Base-by-base conservation (phyloP, 2,888 invertebrate genomes). In the Diplazon laetatorius region DNA sequence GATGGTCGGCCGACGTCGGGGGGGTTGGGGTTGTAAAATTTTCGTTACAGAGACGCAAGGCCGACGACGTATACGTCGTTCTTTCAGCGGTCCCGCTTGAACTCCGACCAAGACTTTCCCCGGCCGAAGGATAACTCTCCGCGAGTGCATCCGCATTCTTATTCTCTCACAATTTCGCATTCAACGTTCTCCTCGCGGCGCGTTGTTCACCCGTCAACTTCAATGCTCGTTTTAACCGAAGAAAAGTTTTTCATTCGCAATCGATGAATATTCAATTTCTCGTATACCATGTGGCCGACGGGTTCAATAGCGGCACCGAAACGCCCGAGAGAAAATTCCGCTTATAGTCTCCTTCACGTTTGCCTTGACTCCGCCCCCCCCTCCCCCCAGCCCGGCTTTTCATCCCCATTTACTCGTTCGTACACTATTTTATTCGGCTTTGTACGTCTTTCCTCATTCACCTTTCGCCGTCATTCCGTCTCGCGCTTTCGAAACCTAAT, bases 181-280 rank as follows among this genome's bases (percentile, higher is more conserved):
- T 39, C 9, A 10, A n/a, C 10, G 22, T 35, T 8, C 66, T 71
- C 63, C 8, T 52, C 62, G 25, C 66, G 35, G 20, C 39, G 48
- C 71, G 30, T 39, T 42, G 60, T 50, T 46, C n/a, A 52, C 62
- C 16, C 42, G 35, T 60, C 71, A 63, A 68, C 42, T 46, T 39
- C 37, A 37, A 37, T 18, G 35, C 62, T n/a, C 39, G 14, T 25
- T 25, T 63, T 57, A 10, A 12, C 0, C 18, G 66, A 22, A n/a
- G 12, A 37, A 52, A 46, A n/a, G n/a, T n/a, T 30, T 71, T 48
- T 44, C 35, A 69, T 73, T 48, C 62, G 39, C 25, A 81, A 73
- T 71, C 79, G 68, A 81, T 85, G 86, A 85, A 85, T 87, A 85
- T 85, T 82, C 80, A 79, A 73, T 74, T 81, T 72, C 25, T 52